A percentile compares a stretch with the other conserved stretches of the same genome.
phyloP scores from a whole-genome alignment of 2,113 vertebrate genomes.

The Scopus umbretta region DNA sequence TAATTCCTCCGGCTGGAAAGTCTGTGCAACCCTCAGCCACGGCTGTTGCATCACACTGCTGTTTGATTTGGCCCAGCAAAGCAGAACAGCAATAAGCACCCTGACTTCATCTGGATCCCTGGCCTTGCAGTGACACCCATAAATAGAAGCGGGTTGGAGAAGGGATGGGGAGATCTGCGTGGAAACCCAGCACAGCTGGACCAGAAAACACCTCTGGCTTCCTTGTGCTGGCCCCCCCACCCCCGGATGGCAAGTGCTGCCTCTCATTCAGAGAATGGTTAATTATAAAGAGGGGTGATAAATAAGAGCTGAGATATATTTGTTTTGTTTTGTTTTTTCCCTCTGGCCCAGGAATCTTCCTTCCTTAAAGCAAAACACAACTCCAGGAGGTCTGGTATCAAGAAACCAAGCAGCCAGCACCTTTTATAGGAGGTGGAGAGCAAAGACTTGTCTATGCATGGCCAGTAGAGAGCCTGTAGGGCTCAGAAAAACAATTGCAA shows the following conservation, averaged over 20 bases:
- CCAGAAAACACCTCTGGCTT: neutral
- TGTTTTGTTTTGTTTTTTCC: neutral
- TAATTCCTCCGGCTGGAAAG: neutral
- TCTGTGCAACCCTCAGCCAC: neutral
- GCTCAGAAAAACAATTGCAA: neutral
- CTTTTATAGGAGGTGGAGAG: neutral
- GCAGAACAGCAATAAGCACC: neutral
- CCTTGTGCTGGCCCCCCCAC: neutral
- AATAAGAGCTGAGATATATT: neutral
- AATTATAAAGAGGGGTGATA: neutral
- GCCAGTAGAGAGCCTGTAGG: neutral
- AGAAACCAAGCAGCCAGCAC: neutral
- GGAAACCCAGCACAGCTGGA: neutral
- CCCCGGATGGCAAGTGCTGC: neutral
- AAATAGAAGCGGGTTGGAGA: neutral
- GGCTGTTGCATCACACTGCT: neutral
- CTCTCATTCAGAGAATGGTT: neutral
- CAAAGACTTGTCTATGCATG: neutral
- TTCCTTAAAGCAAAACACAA: neutral
- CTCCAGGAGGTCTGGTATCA: neutral
- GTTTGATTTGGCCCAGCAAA: neutral
- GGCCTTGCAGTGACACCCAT: neutral
- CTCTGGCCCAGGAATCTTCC: neutral
- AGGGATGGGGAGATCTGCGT: neutral
- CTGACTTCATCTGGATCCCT: neutral